These are phyloP conservation scores for Apus apus DNA, from an alignment of 2,113 vertebrate species.

Conservation along the genomic window DNA sequence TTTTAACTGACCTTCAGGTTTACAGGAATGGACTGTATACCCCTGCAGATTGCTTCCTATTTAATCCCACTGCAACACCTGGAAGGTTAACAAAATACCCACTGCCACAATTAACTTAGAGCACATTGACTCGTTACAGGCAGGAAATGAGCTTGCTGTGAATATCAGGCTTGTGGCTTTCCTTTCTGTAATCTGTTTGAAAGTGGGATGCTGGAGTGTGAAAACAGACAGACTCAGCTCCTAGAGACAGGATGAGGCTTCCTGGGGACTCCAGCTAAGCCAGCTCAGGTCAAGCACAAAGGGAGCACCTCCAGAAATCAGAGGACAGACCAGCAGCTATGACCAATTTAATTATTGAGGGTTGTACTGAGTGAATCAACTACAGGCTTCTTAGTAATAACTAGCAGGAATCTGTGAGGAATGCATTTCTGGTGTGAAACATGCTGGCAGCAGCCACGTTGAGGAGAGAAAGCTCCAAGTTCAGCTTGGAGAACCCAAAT, in stretches of 20 bases:
- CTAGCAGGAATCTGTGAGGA: neutral
- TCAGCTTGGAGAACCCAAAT: neutral
- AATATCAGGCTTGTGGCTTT: neutral
- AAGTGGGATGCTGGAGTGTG: fast-evolving
- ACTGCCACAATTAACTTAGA: conserved; percentile 8
- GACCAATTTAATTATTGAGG: neutral
- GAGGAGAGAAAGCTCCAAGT: neutral
- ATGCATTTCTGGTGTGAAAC: neutral
- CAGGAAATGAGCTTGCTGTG: neutral
- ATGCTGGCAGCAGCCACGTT: neutral
- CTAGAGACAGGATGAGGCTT: neutral
- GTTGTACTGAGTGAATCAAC: neutral
- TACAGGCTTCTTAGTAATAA: neutral
- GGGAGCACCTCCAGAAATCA: neutral
- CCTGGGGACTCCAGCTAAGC: neutral
- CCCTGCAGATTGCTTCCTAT: neutral
- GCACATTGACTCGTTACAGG: neutral
- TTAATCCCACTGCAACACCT: conserved; percentile 1
- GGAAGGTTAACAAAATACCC: conserved; percentile 9
- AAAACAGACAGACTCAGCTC: fast-evolving
- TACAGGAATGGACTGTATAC: neutral
- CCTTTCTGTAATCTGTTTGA: neutral
- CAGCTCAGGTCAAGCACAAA: neutral
- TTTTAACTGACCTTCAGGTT: conserved; percentile 30
- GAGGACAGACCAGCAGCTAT: neutral